Conservation (phyloP, 64 coral and sea anemone species). For the Montipora efflorescens region DNA sequence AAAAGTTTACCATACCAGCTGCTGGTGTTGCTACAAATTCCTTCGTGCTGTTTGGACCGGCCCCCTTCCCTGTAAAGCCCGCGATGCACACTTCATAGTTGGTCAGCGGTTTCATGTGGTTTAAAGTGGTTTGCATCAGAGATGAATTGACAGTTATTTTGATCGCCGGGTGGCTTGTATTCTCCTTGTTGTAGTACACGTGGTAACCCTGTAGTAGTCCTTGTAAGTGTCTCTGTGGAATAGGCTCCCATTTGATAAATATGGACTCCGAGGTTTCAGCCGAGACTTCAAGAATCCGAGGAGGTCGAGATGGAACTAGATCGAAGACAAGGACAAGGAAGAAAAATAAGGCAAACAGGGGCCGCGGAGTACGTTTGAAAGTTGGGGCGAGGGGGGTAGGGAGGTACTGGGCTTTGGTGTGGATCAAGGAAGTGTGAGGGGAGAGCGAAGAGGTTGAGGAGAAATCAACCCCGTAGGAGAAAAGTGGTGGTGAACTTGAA, state of each 20-base stretch:
- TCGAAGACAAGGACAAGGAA: not conserved
- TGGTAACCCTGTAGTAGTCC: slow-evolving; percentile 76
- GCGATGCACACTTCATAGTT: slow-evolving; percentile 66
- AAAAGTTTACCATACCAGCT: slow-evolving; percentile 17
- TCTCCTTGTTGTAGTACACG: slow-evolving; percentile 66
- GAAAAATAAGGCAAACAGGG: no score
- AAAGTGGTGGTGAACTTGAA: no score
- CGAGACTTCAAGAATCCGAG: slow-evolving; percentile 1
- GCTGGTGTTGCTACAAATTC: slow-evolving; percentile 41
- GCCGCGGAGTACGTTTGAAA: no score
- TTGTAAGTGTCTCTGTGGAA: slow-evolving; percentile 49
- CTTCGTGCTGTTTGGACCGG: slow-evolving; percentile 61
- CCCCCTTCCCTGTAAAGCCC: slow-evolving; percentile 79
- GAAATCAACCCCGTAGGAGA: no score
- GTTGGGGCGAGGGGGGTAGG: no score
- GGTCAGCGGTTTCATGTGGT: slow-evolving; percentile 47
- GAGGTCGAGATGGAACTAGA: slow-evolving; percentile 13
- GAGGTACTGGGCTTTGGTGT: no score
- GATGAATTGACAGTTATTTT: slow-evolving; percentile 74
- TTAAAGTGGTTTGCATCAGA: slow-evolving; percentile 38
- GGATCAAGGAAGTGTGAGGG: no score
- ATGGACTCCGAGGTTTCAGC: slow-evolving; percentile 35
- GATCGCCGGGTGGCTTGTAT: slow-evolving; percentile 2
- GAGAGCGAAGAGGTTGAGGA: no score
- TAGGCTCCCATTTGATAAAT: slow-evolving; percentile 66